A percentile compares a stretch with the other conserved stretches of the same genome.
Conservation (phyloP, 2,888 invertebrate genomes). For the Neoitamus cyanurus region DNA sequence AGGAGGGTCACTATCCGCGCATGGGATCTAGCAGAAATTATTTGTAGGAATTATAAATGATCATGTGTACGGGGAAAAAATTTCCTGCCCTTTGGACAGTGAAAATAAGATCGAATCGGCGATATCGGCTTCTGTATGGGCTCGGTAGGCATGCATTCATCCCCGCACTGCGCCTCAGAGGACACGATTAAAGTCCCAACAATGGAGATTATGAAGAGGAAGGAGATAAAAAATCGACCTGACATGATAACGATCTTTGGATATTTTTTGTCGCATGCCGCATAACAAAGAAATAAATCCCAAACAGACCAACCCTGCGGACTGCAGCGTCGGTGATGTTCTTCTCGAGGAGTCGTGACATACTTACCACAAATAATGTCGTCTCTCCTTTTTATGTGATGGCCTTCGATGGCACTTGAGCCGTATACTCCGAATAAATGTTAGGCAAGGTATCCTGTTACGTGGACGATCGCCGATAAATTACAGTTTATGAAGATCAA, state of each 20-base stretch:
- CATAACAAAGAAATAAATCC: constrained; percentile 43
- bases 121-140: constrained; percentile 44
- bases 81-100: constrained; percentile 25
- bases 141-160: constrained; percentile 12
- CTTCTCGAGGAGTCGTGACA: constrained; percentile 46
- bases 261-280: not conserved
- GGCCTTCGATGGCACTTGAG: constrained; percentile 24
- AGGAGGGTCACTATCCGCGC: constrained; percentile 24
- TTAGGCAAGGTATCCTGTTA: constrained; percentile 35
- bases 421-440: not conserved
- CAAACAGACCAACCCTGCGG: constrained; percentile 27
- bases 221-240: constrained; percentile 38
- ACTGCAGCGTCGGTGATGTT: not conserved
- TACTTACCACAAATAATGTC: constrained; percentile 50
- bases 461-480: constrained; percentile 13
- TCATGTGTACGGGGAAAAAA: constrained; percentile 17
- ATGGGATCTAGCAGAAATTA: constrained; percentile 39
- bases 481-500: constrained; percentile 20
- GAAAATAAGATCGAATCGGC: constrained; percentile 25
- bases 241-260: constrained; percentile 42
- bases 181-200: constrained; percentile 33
- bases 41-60: constrained; percentile 40
- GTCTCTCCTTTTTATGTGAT: constrained; percentile 45
- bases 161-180: not conserved
- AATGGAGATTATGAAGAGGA: constrained; percentile 26